A percentile compares a stretch with the other conserved stretches of the same genome.
Evolutionary conservation across 1,140 invertebrate genomes (phyloP).

Genomic region (Lepidotrigona ventralis): DNA sequence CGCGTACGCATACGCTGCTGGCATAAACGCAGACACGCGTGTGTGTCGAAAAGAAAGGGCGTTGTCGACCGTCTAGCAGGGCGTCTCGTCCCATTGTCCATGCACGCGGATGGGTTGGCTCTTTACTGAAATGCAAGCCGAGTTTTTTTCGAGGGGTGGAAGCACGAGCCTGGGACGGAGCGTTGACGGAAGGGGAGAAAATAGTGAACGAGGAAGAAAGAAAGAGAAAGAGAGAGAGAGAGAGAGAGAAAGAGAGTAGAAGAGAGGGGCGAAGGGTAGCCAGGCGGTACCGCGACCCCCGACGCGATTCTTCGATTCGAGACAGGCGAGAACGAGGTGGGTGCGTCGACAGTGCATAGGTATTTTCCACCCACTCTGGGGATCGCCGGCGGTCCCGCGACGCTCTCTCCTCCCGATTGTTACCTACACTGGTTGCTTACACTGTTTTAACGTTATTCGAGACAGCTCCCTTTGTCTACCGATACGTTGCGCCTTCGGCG

Average conservation of each 20-base stretch:
- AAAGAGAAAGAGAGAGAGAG: not conserved
- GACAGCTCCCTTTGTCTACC: conserved; percentile 31
- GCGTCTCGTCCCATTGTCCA: conserved; percentile 66
- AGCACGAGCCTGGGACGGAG: conserved; percentile 10
- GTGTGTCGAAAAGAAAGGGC: conserved; percentile 59
- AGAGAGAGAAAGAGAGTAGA: not conserved
- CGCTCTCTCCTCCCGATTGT: conserved; percentile 48
- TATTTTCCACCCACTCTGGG: conserved; percentile 43
- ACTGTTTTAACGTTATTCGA: conserved; percentile 58
- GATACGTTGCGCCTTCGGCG: conserved; percentile 51
- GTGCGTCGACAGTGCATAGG: conserved; percentile 42
- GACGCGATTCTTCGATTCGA: conserved; percentile 62
- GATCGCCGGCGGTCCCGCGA: conserved; percentile 18
- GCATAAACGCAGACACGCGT: conserved; percentile 48
- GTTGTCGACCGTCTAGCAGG: conserved; percentile 59
- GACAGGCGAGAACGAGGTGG: conserved; percentile 39
- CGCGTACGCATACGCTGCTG: conserved; percentile 2
- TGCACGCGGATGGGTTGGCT: conserved; percentile 64
- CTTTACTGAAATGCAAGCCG: conserved; percentile 67
- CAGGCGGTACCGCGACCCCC: conserved; percentile 52
- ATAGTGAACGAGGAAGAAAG: too few species aligned
- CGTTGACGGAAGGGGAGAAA: conserved; percentile 15
- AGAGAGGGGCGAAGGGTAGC: conserved; percentile 43
- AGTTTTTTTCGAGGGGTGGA: conserved; percentile 49
- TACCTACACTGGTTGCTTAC: conserved; percentile 40